phyloP scores from a whole-genome alignment of 2,888 invertebrate genomes.

The Beris morrisii region DNA sequence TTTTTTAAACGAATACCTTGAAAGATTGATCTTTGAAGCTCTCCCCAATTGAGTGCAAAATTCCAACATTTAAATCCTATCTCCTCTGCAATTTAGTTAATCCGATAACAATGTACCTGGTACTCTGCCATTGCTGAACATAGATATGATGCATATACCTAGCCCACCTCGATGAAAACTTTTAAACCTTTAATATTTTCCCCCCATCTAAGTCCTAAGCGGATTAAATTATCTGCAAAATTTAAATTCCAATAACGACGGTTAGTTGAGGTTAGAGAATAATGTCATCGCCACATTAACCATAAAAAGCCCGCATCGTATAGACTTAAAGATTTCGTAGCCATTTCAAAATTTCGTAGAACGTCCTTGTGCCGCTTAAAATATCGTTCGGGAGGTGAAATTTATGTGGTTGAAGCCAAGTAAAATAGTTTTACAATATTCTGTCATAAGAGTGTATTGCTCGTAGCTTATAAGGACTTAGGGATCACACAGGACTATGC shows the following conservation, averaged over 20 bases:
- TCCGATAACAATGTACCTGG: too few relatives aligned
- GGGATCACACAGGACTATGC: neutral
- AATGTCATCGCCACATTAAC: constrained; percentile 24
- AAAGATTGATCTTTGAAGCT: too few relatives aligned
- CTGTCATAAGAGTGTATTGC: too few relatives aligned
- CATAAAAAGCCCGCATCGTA: neutral
- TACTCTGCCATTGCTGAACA: too few relatives aligned
- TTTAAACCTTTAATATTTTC: constrained; percentile 20
- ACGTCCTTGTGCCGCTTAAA: neutral
- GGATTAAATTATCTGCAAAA: constrained; percentile 40
- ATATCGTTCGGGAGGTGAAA: neutral
- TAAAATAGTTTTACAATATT: constrained; percentile 5
- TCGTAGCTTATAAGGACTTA: too few relatives aligned
- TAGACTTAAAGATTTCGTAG: neutral
- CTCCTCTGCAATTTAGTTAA: too few relatives aligned
- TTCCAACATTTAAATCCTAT: too few relatives aligned
- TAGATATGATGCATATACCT: too few relatives aligned
- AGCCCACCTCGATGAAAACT: neutral
- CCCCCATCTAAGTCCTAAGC: constrained; percentile 30
- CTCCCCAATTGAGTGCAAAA: too few relatives aligned
- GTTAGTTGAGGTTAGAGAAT: constrained; percentile 29
- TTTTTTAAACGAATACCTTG: too few relatives aligned
- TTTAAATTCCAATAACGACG: constrained; percentile 38
- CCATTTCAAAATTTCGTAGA: constrained; percentile 17
- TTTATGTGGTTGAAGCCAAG: constrained; percentile 7